Percentiles rank a stretch among this genome's conserved stretches.
These are phyloP conservation scores for Laterallus jamaicensis DNA, from an alignment of 2,113 vertebrate species.

Conservation along the genomic window DNA sequence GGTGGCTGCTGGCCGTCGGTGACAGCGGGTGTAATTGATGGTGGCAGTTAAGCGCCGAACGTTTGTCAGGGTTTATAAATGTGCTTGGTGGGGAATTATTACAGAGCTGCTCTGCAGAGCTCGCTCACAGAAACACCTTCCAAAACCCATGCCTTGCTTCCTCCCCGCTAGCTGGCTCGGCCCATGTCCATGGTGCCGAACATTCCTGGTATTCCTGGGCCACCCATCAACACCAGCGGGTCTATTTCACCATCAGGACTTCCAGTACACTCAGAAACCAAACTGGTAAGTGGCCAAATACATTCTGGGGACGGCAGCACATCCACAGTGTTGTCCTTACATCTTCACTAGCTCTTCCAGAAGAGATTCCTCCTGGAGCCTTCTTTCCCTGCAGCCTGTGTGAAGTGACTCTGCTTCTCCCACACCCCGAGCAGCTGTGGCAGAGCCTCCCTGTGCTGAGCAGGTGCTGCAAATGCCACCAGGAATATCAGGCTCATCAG, in stretches of 20 bases:
- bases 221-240: constrained; percentile 87
- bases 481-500: background rate
- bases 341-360: background rate
- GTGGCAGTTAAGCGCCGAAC: background rate
- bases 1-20: background rate
- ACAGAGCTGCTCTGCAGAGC: background rate
- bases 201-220: constrained; percentile 97
- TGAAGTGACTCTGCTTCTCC: accelerated
- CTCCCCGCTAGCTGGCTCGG: constrained; percentile 84
- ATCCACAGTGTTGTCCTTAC: background rate
- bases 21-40: background rate
- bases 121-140: too few species aligned
- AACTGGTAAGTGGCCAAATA: constrained; percentile 84
- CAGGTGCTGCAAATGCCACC: background rate
- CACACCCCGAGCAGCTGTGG: background rate
- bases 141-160: background rate
- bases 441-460: background rate
- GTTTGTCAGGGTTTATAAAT: background rate
- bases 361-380: background rate
- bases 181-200: constrained; percentile 93
- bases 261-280: constrained; percentile 89
- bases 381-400: background rate
- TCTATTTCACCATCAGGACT: constrained; percentile 92
- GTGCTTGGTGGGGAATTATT: background rate
- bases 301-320: background rate